Evolutionary conservation across 2,113 vertebrate species (phyloP).

Genomic region (Zosterops pallidus): DNA sequence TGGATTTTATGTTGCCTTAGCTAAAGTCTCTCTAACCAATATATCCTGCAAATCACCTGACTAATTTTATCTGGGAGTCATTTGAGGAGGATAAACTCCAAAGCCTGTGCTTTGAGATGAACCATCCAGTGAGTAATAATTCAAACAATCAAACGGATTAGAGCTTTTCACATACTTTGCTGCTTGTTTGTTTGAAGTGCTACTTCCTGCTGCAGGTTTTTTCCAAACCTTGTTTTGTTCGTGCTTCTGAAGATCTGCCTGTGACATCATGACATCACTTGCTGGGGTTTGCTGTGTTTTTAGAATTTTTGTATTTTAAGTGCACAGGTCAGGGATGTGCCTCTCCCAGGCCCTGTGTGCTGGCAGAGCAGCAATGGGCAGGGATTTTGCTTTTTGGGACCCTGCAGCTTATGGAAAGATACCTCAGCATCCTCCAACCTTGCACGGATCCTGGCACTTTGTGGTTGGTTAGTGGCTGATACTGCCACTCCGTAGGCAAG

Average conservation of each 20-base stretch:
- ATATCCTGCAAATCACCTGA: conserved; percentile 44
- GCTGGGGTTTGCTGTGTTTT: background rate
- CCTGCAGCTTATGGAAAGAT: background rate
- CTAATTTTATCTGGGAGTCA: conserved; percentile 29
- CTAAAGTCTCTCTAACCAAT: conserved; percentile 53
- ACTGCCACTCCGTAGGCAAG: background rate
- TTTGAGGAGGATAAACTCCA: conserved; percentile 5
- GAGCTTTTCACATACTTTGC: background rate
- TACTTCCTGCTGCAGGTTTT: background rate
- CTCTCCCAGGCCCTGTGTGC: background rate
- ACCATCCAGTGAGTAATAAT: background rate
- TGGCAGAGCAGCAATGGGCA: background rate
- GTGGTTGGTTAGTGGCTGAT: background rate
- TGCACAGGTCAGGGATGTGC: background rate
- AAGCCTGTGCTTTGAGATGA: background rate
- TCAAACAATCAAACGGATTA: background rate
- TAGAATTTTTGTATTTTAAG: background rate
- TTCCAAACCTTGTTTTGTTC: background rate
- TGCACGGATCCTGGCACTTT: fast-evolving
- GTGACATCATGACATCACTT: background rate
- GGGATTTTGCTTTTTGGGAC: background rate
- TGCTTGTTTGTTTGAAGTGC: background rate
- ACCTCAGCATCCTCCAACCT: background rate
- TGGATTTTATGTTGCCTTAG: conserved; percentile 18
- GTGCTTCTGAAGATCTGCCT: background rate